phyloP scores from a whole-genome alignment of 2,113 vertebrate genomes.

The Porphyrio hochstetteri region DNA sequence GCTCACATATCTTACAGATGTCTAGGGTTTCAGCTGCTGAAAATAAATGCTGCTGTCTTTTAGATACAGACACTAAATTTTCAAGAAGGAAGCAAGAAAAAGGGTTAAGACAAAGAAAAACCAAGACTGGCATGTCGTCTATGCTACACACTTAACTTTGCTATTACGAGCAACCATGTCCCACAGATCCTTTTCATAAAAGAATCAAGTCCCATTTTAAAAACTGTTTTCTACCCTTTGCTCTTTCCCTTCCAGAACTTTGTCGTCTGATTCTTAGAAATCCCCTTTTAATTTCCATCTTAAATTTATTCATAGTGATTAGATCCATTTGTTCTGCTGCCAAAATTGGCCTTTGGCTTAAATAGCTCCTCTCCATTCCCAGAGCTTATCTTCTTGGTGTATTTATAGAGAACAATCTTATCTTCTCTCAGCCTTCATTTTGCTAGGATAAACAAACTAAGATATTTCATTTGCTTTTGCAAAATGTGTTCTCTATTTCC shows the following conservation, averaged over 20 bases:
- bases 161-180: not conserved
- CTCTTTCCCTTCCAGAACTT: not conserved
- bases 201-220: not conserved
- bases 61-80: not conserved
- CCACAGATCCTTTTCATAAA: not conserved
- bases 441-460: not conserved
- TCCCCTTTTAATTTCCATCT: conserved; percentile 33
- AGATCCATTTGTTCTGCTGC: conserved; percentile 47
- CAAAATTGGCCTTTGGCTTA: conserved; percentile 35
- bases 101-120: not conserved
- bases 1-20: not conserved
- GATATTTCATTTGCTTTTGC: conserved; percentile 12
- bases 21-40: not conserved
- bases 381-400: conserved; percentile 8
- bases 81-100: not conserved
- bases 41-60: not conserved
- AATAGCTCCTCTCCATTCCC: not conserved
- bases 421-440: conserved; percentile 38
- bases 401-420: conserved; percentile 38
- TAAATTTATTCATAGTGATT: conserved; percentile 35
- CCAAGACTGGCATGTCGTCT: not conserved
- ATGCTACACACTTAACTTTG: not conserved
- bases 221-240: not conserved
- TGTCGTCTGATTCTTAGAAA: conserved; percentile 17
- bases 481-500: not conserved